phyloP scores from a whole-genome alignment of 2,113 vertebrate genomes.

The Silurus glanis region DNA sequence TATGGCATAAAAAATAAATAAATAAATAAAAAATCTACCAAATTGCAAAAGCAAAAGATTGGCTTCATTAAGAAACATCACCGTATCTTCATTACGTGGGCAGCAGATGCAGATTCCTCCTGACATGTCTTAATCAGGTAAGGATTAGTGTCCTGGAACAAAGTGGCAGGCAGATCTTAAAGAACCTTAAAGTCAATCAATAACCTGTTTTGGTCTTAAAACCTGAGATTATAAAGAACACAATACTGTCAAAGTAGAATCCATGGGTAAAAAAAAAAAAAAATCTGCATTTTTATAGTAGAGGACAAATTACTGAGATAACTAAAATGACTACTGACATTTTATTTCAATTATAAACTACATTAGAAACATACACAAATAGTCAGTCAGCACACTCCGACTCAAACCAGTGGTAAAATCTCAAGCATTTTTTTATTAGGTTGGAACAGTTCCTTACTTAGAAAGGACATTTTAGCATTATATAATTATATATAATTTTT shows the following conservation, averaged over 20 bases:
- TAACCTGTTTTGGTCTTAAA: background rate
- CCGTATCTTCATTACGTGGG: background rate
- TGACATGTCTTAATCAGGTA: background rate
- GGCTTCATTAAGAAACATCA: background rate
- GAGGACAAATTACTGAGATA: background rate
- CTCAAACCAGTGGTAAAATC: conserved; percentile 63
- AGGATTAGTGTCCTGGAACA: conserved; percentile 14
- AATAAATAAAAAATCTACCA: background rate
- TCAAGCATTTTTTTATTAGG: conserved; percentile 79
- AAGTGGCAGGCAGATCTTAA: background rate
- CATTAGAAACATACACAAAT: background rate
- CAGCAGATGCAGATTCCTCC: conserved; percentile 14
- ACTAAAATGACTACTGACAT: background rate
- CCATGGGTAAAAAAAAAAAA: background rate
- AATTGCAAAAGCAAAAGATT: background rate
- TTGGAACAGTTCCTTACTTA: conserved; percentile 76
- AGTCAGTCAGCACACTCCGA: conserved; percentile 1
- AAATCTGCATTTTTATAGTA: background rate
- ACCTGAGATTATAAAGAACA: background rate
- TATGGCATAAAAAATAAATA: background rate
- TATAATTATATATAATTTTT: conserved; percentile 80
- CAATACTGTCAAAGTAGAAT: background rate
- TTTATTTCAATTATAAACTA: background rate
- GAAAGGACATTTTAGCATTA: conserved; percentile 75
- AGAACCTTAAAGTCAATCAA: background rate